Base-by-base conservation (phyloP, 2,113 vertebrate species). In the Lagenorhynchus albirostris region DNA sequence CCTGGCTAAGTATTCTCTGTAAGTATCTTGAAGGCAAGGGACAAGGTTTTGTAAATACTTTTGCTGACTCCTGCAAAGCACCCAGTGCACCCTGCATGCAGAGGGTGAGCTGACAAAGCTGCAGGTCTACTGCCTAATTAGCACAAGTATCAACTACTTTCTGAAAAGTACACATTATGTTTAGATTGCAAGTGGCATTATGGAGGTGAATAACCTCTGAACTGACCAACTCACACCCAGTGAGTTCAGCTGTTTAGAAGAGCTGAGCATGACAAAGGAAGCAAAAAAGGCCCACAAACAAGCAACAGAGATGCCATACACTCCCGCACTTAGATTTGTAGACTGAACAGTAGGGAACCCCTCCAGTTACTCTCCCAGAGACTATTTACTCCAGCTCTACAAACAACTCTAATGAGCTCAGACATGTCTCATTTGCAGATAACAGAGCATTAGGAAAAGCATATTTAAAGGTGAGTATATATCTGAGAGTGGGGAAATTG, bases 321-420 rank as follows among this genome's bases (percentile, higher is more conserved):
- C 41, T 92, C 70, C 47, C 41, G 10, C 12, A 29, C n/a, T 41
- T 74, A 71, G 47, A 93, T 38, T 8, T 44, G 44, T 38, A 73
- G 63, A 91, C 26, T 31, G 23, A 58, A 62, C 21, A 76, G n/a
- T 20, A 89, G 82, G 33, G 21, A 81, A 44, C 33, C 38, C 12
- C 60, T 89, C 86, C 17, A 65, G 47, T 29, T 62, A 68, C 44
- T 70, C 26, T 44, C 86, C 84, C 86, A 15, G 53, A 85, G 93
- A 10, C 91, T 85, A 81, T 53, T 95, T 89, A 93, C 89, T 89
- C 44, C 55, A 91, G 60, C 18, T 94, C 88, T 53, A 80, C 29
- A 85, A 91, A 95, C 31, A 91, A 67, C 44, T 96, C 31, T 81
- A 80, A 63, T 25, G 53, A 68, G 47, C 8, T 73, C 82, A 87